Conservation (phyloP, 30 jellyfish, hydroid and myxozoan genomes). For the Pelagia noctiluca region DNA sequence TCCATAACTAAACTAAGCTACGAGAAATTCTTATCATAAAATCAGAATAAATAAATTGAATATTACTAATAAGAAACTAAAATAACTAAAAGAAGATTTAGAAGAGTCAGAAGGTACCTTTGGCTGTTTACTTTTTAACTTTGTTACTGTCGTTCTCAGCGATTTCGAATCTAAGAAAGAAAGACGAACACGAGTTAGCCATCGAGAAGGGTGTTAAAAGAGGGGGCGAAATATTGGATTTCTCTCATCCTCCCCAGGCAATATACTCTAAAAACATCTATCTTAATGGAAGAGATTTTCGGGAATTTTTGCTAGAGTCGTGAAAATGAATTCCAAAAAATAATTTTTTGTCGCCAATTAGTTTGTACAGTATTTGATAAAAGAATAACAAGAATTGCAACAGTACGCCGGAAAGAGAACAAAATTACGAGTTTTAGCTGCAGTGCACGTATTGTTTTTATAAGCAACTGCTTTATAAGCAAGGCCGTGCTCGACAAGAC, state of each 20-base stretch:
- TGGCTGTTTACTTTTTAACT: background rate
- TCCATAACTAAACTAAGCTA: background rate
- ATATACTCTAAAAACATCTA: too few relatives aligned
- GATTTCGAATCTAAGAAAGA: background rate
- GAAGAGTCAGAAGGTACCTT: slow-evolving; percentile 3
- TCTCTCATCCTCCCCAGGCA: too few relatives aligned
- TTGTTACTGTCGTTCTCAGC: background rate
- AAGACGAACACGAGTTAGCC: background rate
- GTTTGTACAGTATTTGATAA: too few relatives aligned
- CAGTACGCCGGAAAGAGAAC: too few relatives aligned
- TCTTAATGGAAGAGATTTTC: background rate
- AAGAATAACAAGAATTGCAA: too few relatives aligned
- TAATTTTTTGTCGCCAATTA: too few relatives aligned
- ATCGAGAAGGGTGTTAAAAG: background rate
- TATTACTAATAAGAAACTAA: background rate
- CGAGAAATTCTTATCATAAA: background rate
- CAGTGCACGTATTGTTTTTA: too few relatives aligned
- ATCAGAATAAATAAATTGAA: background rate
- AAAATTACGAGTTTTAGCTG: too few relatives aligned
- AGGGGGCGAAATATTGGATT: background rate
- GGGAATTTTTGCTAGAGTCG: background rate
- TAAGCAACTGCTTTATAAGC: too few relatives aligned
- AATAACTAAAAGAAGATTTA: background rate
- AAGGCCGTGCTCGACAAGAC: too few relatives aligned
- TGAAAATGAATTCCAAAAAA: too few relatives aligned